Evolutionary conservation across 2,113 vertebrate genomes (phyloP), one percentile per base, ranked within the genome.

Genomic region (Apistogramma diplotaenia): DNA sequence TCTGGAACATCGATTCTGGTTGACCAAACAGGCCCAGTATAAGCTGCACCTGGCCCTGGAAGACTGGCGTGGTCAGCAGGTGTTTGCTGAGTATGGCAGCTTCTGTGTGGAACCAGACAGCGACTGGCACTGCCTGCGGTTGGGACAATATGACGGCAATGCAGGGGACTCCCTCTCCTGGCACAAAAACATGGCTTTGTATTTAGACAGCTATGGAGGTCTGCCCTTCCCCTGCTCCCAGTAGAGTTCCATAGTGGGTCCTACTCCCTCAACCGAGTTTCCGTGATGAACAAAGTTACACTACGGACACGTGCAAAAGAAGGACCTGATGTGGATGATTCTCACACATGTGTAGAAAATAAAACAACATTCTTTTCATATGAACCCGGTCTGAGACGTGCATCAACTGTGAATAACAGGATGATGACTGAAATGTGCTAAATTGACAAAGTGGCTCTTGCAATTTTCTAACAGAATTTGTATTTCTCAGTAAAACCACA

Each of bases 131-230:
- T 94, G 97, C 11, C 90, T 98, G 76, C 93, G 95, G 9, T 94
- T 98, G 12, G 97, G 97, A 21, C 94, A 94, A 19, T 98, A 97
- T 87, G 94, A 91, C 0, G 96, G 97, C 18, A 96, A 87, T 0
- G 97, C 96, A 1, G 97, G 97, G 1, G 97, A 98, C 85, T 98
- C 97, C 0, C 95, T 98, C 5, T 97, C 97, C 5, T 98, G 97
- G 97, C 97, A 98, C 89, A 97, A 92, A 43, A 97, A 96, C 90
- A 97, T 96, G 84, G 96, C 97, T 3, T 90, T 97, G 82, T 97
- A 98, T 74, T 95, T 93, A 4, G 97, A 98, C 67, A 90, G 95
- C 11, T 97, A 97, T 72, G 87, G 94, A 72, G 97, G 97, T 98
- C 81, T 78, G 78, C n/a, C 25, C 23, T 37, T 40, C 21, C 11